Evolutionary conservation across 2,888 invertebrate genomes (phyloP), one percentile per base, ranked within the genome.

Genomic region (Andrena bucephala): DNA sequence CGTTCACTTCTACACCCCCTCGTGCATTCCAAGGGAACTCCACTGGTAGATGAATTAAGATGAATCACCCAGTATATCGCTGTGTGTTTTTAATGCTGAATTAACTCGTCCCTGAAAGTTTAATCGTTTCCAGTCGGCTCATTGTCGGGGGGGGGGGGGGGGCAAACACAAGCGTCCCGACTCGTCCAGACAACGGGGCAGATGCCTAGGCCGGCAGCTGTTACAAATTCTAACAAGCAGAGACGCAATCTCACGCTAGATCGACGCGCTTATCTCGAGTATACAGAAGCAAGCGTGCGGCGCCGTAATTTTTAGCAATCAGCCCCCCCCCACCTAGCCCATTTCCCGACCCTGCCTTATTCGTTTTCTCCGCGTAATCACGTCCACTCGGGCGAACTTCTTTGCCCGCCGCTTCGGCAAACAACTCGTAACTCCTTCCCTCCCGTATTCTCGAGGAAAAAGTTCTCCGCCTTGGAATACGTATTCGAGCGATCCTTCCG

Each of bases 271-370:
- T 83, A 74, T 66, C 77, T 42, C 52, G 52, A 54, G 59, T 65
- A 48, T 65, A 74, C 76, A 73, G 77, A 57, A 59, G 63, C 63
- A 31, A 62, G 65, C 70, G 77, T 72, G 74, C 77, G 63, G 57
- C 75, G 63, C 75, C 76, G 85, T 78, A 87, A 87, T 87, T 87
- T 87, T 85, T 81, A 84, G 76, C 81, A 87, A 87, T 87, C 87
- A 74, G 69, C 77, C 57, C 4, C 24, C 57, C 24, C 4, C 8
- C 24, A 36, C 67, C 42, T 59, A 59, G 63, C 81, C 81, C 77
- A 76, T 87, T 84, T 68, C 68, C 63, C 57, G 24, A 8, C 24
- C 8, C 42, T 42, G 50, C 42, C 70, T 74, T 57, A 63, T 81
- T 79, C 85, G 36, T 70, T 86, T 78, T 73, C 78, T 24, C 52